Evolutionary conservation across 2,888 invertebrate species (phyloP).

Genomic region (Phlogophora meticulosa): DNA sequence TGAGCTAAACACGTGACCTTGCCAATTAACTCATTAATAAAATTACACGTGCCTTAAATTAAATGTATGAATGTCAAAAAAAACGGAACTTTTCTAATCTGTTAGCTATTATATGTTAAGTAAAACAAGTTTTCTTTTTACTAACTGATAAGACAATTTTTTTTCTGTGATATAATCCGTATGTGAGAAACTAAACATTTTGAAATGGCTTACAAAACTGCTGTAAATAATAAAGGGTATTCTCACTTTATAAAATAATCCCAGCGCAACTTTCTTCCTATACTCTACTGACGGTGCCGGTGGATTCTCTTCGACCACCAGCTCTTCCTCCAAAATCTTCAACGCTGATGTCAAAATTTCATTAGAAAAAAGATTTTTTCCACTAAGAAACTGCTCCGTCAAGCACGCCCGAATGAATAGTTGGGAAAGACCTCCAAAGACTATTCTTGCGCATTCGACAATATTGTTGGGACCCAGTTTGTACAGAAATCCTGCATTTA

Average conservation of each 20-base stretch:
- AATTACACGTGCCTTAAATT: no score
- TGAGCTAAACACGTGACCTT: no score
- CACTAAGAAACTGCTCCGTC: constrained; percentile 87
- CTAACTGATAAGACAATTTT: no score
- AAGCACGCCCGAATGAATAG: constrained; percentile 83
- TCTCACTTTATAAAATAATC: constrained; percentile 92
- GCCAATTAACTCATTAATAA: no score
- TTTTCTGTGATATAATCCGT: no score
- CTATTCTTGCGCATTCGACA: constrained; percentile 84
- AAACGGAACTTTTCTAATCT: no score
- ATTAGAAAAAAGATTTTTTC: constrained; percentile 81
- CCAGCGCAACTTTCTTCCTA: constrained; percentile 90
- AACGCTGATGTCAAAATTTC: constrained; percentile 81
- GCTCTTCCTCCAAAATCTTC: constrained; percentile 71
- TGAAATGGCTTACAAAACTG: no score
- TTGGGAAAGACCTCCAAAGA: constrained; percentile 91
- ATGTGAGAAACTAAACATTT: no score
- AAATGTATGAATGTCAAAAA: no score
- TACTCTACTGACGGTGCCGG: constrained; percentile 91
- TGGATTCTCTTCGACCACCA: constrained; percentile 75
- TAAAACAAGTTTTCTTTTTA: no score
- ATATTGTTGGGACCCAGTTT: constrained; percentile 64
- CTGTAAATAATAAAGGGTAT: neutral
- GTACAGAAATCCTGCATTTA: constrained; percentile 94
- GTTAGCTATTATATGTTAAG: no score